A percentile compares a stretch with the other conserved stretches of the same genome.
Evolutionary conservation across 1,140 invertebrate genomes (phyloP).

Genomic region (Euura saliciscinereae): DNA sequence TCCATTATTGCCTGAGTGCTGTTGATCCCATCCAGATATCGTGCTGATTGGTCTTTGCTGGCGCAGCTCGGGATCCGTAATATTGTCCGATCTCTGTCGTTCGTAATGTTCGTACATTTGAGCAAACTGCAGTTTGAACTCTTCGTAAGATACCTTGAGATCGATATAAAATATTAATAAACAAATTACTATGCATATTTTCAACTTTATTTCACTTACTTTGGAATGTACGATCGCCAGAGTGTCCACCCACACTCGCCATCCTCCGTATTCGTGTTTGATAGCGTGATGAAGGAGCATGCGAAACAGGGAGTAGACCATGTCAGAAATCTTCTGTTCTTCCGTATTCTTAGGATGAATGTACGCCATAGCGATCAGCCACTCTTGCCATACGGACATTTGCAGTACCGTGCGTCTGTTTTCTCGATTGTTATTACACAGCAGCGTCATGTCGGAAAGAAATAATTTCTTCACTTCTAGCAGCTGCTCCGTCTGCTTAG

Average conservation of each 20-base stretch:
- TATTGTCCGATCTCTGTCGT: constrained; percentile 89
- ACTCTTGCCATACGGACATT: constrained; percentile 99
- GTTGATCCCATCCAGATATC: constrained; percentile 91
- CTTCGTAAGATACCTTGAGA: constrained; percentile 89
- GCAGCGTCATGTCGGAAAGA: constrained; percentile 94
- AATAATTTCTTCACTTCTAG: constrained; percentile 96
- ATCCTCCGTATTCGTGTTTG: constrained; percentile 99
- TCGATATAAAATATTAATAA: constrained; percentile 19
- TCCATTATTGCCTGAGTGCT: constrained; percentile 58
- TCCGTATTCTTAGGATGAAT: constrained; percentile 95
- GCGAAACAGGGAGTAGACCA: constrained; percentile 96
- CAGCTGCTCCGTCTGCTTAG: constrained; percentile 89
- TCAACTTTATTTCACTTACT: constrained; percentile 61
- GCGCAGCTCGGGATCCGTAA: constrained; percentile 90
- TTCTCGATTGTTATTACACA: constrained; percentile 97
- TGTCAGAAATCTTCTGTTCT: constrained; percentile 96
- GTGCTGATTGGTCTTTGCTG: constrained; percentile 94
- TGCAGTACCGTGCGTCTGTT: constrained; percentile 96
- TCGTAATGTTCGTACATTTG: constrained; percentile 99
- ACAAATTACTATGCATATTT: constrained; percentile 11
- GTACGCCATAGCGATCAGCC: constrained; percentile 98
- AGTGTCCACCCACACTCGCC: constrained; percentile 99
- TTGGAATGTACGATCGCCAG: constrained; percentile 99
- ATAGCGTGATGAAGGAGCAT: constrained; percentile 99
- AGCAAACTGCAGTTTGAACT: constrained; percentile 94